Evolutionary conservation across 37 sponge, comb jelly and placozoan species (phyloP).

Genomic region (Ephydatia muelleri): DNA sequence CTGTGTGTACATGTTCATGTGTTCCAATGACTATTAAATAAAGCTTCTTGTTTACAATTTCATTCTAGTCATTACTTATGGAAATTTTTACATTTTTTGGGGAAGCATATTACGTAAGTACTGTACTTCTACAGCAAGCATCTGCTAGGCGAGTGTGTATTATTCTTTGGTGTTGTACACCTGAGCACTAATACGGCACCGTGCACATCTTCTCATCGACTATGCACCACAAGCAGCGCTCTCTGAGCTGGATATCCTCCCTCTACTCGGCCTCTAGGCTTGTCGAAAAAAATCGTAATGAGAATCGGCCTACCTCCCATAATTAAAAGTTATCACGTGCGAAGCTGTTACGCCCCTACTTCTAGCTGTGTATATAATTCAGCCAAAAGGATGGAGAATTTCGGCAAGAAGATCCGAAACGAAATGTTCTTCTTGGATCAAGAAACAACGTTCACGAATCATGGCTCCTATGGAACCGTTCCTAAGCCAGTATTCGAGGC

Average conservation of each 20-base stretch:
- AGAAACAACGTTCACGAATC: conserved; percentile 36
- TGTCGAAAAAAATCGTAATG: too few relatives aligned
- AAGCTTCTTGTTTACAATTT: too few relatives aligned
- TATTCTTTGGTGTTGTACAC: conserved; percentile 43
- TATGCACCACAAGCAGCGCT: not conserved
- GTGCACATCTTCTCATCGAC: conserved; percentile 25
- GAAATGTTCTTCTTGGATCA: conserved; percentile 19
- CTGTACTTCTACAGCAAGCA: conserved; percentile 27
- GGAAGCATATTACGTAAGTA: not conserved
- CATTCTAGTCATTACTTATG: not conserved
- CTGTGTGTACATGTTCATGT: not conserved
- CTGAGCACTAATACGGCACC: conserved; percentile 14
- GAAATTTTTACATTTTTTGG: not conserved
- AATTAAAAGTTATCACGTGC: not conserved
- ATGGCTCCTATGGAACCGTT: conserved; percentile 63
- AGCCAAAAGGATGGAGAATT: not conserved
- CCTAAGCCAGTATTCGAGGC: conserved; percentile 32
- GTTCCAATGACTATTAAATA: too few relatives aligned
- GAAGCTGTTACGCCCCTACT: not conserved
- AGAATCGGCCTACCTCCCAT: not conserved
- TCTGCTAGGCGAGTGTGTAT: conserved; percentile 31
- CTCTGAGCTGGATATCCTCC: not conserved
- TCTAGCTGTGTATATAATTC: not conserved
- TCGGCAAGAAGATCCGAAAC: conserved; percentile 22
- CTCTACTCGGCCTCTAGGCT: too few relatives aligned